phyloP scores from a whole-genome alignment of 2,797 vertebrate species.

The Rhabdomys pumilio region DNA sequence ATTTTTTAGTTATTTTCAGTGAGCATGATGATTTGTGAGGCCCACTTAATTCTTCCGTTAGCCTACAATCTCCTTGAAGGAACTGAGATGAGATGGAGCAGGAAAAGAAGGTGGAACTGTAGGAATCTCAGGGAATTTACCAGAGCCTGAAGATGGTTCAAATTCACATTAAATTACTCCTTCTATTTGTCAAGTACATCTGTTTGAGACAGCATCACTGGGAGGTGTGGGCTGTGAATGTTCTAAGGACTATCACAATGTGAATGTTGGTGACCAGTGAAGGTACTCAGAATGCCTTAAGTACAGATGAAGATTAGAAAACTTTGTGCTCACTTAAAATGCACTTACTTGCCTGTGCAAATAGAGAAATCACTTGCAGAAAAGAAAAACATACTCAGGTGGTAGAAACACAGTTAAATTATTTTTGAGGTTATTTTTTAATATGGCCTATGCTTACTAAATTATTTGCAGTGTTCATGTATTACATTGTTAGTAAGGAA shows the following conservation, averaged over 20 bases:
- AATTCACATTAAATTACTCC: not conserved
- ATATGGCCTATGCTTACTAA: not conserved
- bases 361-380: not conserved
- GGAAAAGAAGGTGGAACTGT: not conserved
- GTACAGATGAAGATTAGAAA: slow-evolving; percentile 41
- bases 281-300: not conserved
- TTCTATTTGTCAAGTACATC: not conserved
- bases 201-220: not conserved
- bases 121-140: not conserved
- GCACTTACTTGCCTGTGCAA: not conserved
- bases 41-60: not conserved
- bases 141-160: not conserved
- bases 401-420: not conserved
- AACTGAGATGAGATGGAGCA: not conserved
- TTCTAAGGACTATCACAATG: not conserved
- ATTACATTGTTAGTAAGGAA: not conserved
- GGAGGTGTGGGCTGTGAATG: not conserved
- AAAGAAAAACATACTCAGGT: not conserved
- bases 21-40: slow-evolving; percentile 17
- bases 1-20: not conserved
- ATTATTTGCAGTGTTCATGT: not conserved
- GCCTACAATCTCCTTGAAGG: not conserved
- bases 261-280: not conserved
- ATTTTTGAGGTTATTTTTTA: not conserved
- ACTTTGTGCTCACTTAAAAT: not conserved